Base-by-base conservation (phyloP, 1,140 invertebrate genomes). In the Papilio aristodemus region DNA sequence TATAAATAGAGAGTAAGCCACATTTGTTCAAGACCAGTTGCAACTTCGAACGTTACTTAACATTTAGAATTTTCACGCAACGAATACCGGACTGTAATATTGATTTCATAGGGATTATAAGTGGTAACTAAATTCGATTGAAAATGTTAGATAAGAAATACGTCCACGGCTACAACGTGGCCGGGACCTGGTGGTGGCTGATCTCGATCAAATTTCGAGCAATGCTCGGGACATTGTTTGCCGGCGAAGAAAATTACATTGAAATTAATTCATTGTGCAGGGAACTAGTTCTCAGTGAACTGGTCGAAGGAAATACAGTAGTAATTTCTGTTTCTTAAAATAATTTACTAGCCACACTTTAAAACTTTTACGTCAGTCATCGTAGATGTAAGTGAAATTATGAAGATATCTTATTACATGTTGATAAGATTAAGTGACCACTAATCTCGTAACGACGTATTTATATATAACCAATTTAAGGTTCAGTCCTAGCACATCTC, bases 71-170 rank as follows among this genome's bases (percentile, higher is more conserved):
- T 25, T 54, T 54, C 46, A 54, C 19, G 46, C 46, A 54, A 54
- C 3, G 38, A 32, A 32, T 32, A 32, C 11, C 38, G 19, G 17
- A 25, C 27, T 37, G 59, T n/a, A 62, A 62, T 62, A 62, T 62
- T 62, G 36, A 62, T 38, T 62, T 62, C 59, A 62, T 62, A 62
- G 59, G 59, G 32, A 62, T 37, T 62, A 62, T 38, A 37, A 62
- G 59, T 37, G 59, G 59, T 38, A 62, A 17, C 59, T 19, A 36
- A 62, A 62, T 62, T 62, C 59, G 59, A 62, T 62, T 62, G 36
- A 37, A 62, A 38, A 17, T 38, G 9, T 13, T 17, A 9, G 59
- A 62, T 62, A 37, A 62, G 59, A 38, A 62, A 37, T 59, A 32
- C n/a, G 58, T 37, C 17, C 36, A 11, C 36, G 3, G 36, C 32